phyloP scores from a whole-genome alignment of 2,113 vertebrate species.

The Chaenocephalus aceratus region DNA sequence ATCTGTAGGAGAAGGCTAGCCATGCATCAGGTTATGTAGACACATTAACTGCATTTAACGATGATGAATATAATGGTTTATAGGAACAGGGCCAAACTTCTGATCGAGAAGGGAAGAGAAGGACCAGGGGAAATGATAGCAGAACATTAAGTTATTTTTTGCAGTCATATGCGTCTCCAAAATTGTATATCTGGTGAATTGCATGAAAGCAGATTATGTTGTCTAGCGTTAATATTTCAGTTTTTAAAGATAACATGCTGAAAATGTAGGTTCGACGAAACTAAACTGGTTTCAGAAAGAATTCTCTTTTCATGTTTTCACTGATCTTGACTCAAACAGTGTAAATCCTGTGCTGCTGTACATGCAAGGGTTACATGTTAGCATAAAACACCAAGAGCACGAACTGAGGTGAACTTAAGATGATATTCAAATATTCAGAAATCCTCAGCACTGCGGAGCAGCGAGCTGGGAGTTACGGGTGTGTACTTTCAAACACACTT shows the following conservation, averaged over 20 bases:
- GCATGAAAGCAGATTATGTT: not conserved
- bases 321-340: constrained; percentile 53
- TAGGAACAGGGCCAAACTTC: constrained; percentile 9
- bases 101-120: constrained; percentile 6
- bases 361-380: constrained; percentile 38
- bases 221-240: not conserved
- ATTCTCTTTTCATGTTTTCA: not conserved
- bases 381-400: constrained; percentile 30
- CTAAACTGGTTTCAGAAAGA: constrained; percentile 1
- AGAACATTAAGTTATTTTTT: not conserved
- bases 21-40: constrained; percentile 71
- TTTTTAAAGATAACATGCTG: not conserved
- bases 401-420: constrained; percentile 56
- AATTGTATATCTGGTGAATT: not conserved
- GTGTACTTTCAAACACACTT: constrained; percentile 46
- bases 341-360: constrained; percentile 44
- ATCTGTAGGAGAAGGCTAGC: constrained; percentile 70
- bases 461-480: constrained; percentile 39
- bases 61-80: constrained; percentile 74
- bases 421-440: constrained; percentile 64
- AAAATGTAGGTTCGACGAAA: not conserved
- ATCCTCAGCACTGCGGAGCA: constrained; percentile 38
- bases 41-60: constrained; percentile 74
- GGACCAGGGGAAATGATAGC: not conserved
- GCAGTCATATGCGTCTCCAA: not conserved